Evolutionary conservation across 2,113 vertebrate species (phyloP).

Genomic region (Coracopsis vasa): DNA sequence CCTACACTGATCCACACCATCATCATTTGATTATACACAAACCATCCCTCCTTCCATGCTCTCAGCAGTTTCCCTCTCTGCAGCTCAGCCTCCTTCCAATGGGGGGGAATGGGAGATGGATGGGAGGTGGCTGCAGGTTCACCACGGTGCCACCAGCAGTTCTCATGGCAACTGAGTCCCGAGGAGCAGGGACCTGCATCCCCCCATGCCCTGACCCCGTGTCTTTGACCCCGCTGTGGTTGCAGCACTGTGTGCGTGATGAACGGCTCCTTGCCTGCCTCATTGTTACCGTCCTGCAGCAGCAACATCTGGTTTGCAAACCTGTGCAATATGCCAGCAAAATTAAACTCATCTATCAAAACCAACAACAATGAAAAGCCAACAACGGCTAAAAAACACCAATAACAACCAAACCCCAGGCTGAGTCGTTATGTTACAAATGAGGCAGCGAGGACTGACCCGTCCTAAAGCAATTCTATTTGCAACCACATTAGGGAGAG

Average conservation of each 20-base stretch:
- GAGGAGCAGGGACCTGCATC: background rate
- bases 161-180: background rate
- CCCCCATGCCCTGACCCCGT: background rate
- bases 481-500: background rate
- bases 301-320: constrained; percentile 39
- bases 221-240: background rate
- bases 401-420: constrained; percentile 52
- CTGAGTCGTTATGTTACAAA: background rate
- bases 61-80: background rate
- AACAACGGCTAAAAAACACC: background rate
- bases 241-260: background rate
- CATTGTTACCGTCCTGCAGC: background rate
- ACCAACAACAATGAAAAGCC: background rate
- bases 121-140: background rate
- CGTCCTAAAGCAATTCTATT: background rate
- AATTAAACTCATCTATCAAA: constrained; percentile 64
- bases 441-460: background rate
- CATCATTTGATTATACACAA: background rate
- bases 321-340: constrained; percentile 16
- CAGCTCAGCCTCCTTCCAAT: background rate
- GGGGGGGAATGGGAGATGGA: background rate
- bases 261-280: background rate
- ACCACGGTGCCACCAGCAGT: background rate
- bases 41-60: background rate
- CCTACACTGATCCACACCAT: background rate